phyloP scores from a whole-genome alignment of 2,113 vertebrate species.

The Amia ocellicauda region DNA sequence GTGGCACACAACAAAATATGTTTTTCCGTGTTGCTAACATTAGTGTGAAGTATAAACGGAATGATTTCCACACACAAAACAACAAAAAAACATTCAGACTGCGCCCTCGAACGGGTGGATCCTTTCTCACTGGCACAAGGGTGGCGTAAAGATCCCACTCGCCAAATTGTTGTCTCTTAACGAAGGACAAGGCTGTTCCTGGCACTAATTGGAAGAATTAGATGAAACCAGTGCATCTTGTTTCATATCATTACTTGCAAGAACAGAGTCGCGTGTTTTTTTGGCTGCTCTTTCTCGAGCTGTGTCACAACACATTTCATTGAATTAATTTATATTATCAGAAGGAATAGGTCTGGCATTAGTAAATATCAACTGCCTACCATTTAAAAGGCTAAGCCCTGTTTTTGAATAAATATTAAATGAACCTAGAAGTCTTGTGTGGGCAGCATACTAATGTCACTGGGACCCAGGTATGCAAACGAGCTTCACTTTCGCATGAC shows the following conservation, averaged over 20 bases:
- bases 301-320: not conserved
- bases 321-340: conserved; percentile 10
- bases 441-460: conserved; percentile 14
- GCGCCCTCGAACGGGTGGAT: not conserved
- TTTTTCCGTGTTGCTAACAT: conserved; percentile 38
- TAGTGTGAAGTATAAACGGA: conserved; percentile 3
- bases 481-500: not conserved
- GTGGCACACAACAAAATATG: conserved; percentile 54
- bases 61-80: not conserved
- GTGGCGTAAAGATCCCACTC: no score
- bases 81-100: not conserved
- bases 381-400: conserved; percentile 14
- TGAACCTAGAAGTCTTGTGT: not conserved
- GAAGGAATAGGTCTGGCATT: conserved; percentile 15
- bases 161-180: no score
- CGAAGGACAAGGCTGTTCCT: no score
- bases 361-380: conserved; percentile 7
- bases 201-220: no score
- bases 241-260: no score
- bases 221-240: no score
- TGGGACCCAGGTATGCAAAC: not conserved
- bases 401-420: conserved; percentile 22
- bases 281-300: not conserved
- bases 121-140: no score
- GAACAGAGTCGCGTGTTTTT: no score